phyloP scores from a whole-genome alignment of 2,113 vertebrate genomes.

The Psophia crepitans region DNA sequence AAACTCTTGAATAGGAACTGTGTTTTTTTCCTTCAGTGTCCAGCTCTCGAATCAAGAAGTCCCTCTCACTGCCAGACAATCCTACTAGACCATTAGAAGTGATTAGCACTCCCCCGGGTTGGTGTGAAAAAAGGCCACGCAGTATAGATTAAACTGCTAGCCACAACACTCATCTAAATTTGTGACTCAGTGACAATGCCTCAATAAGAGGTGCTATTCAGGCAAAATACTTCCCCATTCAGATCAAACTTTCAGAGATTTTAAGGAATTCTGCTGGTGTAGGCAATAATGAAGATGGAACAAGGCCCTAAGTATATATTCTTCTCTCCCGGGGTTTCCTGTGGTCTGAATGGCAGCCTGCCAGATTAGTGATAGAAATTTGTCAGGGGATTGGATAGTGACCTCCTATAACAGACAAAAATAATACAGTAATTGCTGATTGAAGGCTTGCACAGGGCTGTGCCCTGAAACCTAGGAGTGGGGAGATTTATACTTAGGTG shows the following conservation, averaged over 20 bases:
- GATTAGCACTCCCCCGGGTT: not conserved
- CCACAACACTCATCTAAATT: constrained; percentile 50
- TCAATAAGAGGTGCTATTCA: constrained; percentile 51
- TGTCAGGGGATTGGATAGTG: not conserved
- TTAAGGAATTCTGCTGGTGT: constrained; percentile 11
- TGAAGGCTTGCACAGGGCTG: not conserved
- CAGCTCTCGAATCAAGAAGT: constrained; percentile 2
- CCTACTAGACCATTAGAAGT: not conserved
- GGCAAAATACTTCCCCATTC: constrained; percentile 48
- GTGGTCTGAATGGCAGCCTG: constrained; percentile 47
- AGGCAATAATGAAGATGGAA: constrained; percentile 39
- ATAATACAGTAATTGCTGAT: not conserved
- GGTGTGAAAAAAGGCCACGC: not conserved
- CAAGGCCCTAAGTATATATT: constrained; percentile 27
- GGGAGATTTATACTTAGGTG: not conserved
- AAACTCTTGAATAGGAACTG: not conserved
- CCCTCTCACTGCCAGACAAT: not conserved
- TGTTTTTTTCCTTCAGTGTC: not conserved
- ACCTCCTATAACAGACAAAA: not conserved
- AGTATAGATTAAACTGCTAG: constrained; percentile 16
- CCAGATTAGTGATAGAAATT: not conserved
- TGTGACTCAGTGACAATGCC: constrained; percentile 41
- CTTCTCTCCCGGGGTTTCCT: constrained; percentile 25
- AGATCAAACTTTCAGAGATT: constrained; percentile 18
- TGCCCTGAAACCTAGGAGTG: not conserved